Percentiles rank a stretch among this genome's conserved stretches.
phyloP scores from a whole-genome alignment of 2,113 vertebrate genomes.

The Lynx canadensis region DNA sequence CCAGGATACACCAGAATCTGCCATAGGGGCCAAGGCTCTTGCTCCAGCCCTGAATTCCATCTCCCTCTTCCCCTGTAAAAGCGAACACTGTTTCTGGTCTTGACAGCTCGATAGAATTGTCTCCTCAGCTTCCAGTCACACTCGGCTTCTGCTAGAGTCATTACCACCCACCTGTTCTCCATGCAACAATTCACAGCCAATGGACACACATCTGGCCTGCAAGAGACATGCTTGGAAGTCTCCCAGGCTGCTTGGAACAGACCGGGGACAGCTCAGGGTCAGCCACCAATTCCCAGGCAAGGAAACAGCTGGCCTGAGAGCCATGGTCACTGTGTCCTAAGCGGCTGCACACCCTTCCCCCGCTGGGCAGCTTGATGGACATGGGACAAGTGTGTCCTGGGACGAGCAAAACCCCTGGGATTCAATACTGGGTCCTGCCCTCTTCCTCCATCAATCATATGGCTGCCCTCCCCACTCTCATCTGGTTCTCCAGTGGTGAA shows the following conservation, averaged over 20 bases:
- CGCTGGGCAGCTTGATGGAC: neutral
- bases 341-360: neutral
- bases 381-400: neutral
- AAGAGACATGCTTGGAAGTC: constrained; percentile 84
- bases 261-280: constrained; percentile 79
- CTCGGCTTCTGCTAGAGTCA: constrained; percentile 82
- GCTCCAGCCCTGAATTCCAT: constrained; percentile 46
- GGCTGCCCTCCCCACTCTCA: neutral
- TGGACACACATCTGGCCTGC: constrained; percentile 86
- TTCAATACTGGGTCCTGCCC: neutral
- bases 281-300: constrained; percentile 78
- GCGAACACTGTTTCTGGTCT: constrained; percentile 69
- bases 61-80: constrained; percentile 43
- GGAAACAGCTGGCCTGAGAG: constrained; percentile 80
- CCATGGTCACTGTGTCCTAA: constrained; percentile 57
- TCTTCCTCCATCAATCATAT: neutral
- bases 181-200: constrained; percentile 84
- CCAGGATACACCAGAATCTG: constrained; percentile 57
- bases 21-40: constrained; percentile 37
- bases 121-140: constrained; percentile 80
- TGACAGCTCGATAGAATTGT: constrained; percentile 77
- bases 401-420: neutral
- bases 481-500: neutral
- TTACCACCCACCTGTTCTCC: constrained; percentile 88
- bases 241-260: constrained; percentile 83